Evolutionary conservation across 1,140 invertebrate genomes (phyloP).

Genomic region (Aphelenchoides besseyi): DNA sequence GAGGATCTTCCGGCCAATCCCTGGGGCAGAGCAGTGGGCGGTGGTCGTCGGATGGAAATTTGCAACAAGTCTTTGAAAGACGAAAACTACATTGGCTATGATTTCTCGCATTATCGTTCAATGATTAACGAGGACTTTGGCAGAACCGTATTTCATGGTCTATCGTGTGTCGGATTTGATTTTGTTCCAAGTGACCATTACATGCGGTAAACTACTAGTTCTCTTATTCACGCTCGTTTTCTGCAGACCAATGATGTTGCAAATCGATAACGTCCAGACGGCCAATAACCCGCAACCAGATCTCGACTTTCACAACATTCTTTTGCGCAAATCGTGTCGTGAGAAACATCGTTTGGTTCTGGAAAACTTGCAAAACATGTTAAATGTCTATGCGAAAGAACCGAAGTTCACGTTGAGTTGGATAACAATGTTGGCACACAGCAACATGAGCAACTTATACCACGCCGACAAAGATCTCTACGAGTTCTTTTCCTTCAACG

Average conservation of each 20-base stretch:
- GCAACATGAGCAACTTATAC: slow-evolving; percentile 20
- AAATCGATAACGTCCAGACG: slow-evolving; percentile 20
- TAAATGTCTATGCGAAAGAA: slow-evolving; percentile 18
- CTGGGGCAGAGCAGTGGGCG: not conserved
- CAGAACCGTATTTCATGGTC: not conserved
- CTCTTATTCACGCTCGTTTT: slow-evolving; percentile 6
- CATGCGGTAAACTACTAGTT: not conserved
- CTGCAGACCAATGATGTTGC: not conserved
- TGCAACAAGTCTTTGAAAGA: slow-evolving; percentile 8
- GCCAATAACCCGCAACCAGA: slow-evolving; percentile 4
- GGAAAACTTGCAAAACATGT: slow-evolving; percentile 26
- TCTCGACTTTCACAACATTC: not conserved
- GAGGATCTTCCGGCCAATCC: slow-evolving; percentile 16
- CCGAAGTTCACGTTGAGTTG: slow-evolving; percentile 28
- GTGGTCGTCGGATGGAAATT: not conserved
- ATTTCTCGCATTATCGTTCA: slow-evolving; percentile 23
- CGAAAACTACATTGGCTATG: slow-evolving; percentile 25
- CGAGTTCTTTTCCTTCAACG: slow-evolving; percentile 11
- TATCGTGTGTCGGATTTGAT: slow-evolving; percentile 31
- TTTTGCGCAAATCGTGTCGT: slow-evolving; percentile 25
- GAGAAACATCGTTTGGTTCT: slow-evolving; percentile 18
- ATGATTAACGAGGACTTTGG: slow-evolving; percentile 26
- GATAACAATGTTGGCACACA: slow-evolving; percentile 32
- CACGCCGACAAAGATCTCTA: slow-evolving; percentile 23
- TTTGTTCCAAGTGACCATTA: slow-evolving; percentile 21